Percentiles rank a stretch among this genome's conserved stretches.
phyloP scores from a whole-genome alignment of 2,113 vertebrate genomes.

The Corythaixoides concolor region DNA sequence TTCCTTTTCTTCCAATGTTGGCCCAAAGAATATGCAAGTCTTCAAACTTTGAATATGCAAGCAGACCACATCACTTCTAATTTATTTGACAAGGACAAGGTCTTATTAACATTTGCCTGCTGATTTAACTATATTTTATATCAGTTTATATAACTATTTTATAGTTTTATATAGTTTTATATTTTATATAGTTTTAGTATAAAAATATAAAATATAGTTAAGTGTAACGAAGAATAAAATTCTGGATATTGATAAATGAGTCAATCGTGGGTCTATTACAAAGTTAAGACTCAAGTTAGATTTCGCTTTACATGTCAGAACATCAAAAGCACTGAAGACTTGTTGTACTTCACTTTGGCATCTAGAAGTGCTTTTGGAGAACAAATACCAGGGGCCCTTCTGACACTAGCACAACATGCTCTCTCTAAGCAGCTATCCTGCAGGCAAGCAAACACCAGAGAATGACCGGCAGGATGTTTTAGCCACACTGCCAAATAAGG shows the following conservation, averaged over 20 bases:
- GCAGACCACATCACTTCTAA: background rate
- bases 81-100: background rate
- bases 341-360: background rate
- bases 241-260: background rate
- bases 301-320: background rate
- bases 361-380: background rate
- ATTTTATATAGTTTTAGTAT: too few species aligned
- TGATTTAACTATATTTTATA: background rate
- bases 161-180: too few species aligned
- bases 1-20: background rate
- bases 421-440: background rate
- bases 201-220: too few species aligned
- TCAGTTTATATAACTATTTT: too few species aligned
- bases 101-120: background rate
- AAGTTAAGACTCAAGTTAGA: background rate
- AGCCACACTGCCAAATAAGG: background rate
- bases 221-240: background rate
- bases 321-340: background rate
- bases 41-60: background rate
- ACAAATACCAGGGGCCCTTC: background rate
- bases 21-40: background rate
- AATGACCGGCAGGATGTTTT: background rate
- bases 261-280: background rate
- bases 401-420: background rate
- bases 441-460: background rate